Evolutionary conservation across 2,888 invertebrate species (phyloP).

Genomic region (Hirtodrosophila confusa): DNA sequence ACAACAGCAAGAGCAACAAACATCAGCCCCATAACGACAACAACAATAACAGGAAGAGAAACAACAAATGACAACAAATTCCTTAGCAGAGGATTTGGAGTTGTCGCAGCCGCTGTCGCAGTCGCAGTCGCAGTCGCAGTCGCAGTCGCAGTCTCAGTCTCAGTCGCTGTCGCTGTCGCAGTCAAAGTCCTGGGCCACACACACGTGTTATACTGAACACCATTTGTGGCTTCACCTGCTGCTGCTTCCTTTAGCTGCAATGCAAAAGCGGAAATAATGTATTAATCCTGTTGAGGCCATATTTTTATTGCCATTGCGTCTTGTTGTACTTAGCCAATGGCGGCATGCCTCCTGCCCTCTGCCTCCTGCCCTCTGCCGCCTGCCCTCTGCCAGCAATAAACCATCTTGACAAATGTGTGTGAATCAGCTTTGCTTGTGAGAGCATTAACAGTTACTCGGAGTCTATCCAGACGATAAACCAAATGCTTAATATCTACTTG

Average conservation of each 20-base stretch:
- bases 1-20: slow-evolving; percentile 15
- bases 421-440: slow-evolving; percentile 42
- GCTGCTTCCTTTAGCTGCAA: slow-evolving; percentile 34
- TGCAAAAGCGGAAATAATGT: slow-evolving; percentile 79
- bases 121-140: no score
- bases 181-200: slow-evolving; percentile 26
- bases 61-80: slow-evolving; percentile 54
- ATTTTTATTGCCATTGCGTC: slow-evolving; percentile 82
- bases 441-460: slow-evolving; percentile 40
- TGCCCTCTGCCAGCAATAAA: slow-evolving; percentile 38
- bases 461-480: slow-evolving; percentile 51
- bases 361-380: background rate
- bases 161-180: slow-evolving; percentile 35
- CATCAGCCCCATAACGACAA: slow-evolving; percentile 36
- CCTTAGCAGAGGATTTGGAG: slow-evolving; percentile 53
- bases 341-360: background rate
- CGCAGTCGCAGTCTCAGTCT: background rate
- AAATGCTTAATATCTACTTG: slow-evolving; percentile 40
- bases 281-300: slow-evolving; percentile 84
- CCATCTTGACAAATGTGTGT: slow-evolving; percentile 50
- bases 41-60: slow-evolving; percentile 22
- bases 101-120: slow-evolving; percentile 39
- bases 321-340: slow-evolving; percentile 43
- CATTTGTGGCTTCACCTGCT: slow-evolving; percentile 50
- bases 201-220: slow-evolving; percentile 8